Evolutionary conservation across 2,797 vertebrate genomes (phyloP), one percentile per base, ranked within the genome.

Genomic region (Acanthurus leucopareius): DNA sequence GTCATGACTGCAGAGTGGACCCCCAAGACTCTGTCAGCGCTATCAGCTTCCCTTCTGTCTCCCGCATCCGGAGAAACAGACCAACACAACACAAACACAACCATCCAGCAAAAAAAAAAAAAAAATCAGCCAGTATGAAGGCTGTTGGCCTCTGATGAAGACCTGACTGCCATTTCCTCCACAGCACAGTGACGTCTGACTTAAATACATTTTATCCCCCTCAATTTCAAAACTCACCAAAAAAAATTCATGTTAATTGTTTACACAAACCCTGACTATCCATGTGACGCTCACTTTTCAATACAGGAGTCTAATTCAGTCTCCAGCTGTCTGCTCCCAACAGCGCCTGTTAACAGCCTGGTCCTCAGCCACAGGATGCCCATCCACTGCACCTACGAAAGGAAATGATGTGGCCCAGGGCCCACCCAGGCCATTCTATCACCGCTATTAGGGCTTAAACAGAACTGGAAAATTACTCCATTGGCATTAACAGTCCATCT

Each of bases 391-490:
- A 91, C 88, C 88, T 91, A 75, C 14, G 28, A 85, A 82, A 86
- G 79, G 85, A 92, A 91, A 89, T 90, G 84, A 91, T 92, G 91
- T 85, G 88, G 87, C 87, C 89, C 72, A 63, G 69, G 90, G 92
- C 87, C 87, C 84, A 80, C 79, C 61, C 59, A 77, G 86, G 79
- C 87, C 90, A 79, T 93, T 94, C 90, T 82, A 88, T 88, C 87
- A 91, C 85, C 71, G 69, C 92, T 87, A 94, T 94, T 93, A 94
- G 81, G 77, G 77, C 87, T 91, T 76, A 73, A 94, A 90, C 83
- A 91, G 85, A 93, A 87, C 88, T 92, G 85, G 86, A 89, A 93
- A 94, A 94, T 92, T 69, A 93, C 91, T 93, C 86, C 82, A 89
- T 71, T 91, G 89, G 89, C 90, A 89, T 92, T 93, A 93, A 91